phyloP scores from a whole-genome alignment of 1,140 invertebrate species.

The Aleiodes sp. region DNA sequence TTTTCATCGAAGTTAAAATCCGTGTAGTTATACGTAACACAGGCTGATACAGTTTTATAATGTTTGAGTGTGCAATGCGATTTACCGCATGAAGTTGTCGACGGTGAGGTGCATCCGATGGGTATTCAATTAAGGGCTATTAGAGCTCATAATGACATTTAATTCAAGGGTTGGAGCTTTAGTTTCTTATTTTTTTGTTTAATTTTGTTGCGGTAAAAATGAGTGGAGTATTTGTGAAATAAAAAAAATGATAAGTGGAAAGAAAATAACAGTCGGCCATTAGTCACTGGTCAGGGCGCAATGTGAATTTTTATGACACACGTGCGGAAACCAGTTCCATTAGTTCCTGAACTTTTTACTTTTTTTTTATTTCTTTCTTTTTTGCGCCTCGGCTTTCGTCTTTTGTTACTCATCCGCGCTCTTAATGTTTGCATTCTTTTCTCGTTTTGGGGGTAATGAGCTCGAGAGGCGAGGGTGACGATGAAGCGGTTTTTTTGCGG shows the following conservation, averaged over 20 bases:
- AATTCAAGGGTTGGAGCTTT: no score
- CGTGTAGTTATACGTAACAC: neutral
- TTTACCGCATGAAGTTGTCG: constrained; percentile 45
- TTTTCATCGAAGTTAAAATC: neutral
- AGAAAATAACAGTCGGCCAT: constrained; percentile 43
- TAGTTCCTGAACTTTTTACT: constrained; percentile 29
- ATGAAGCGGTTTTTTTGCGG: neutral
- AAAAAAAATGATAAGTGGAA: neutral
- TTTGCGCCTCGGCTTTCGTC: neutral
- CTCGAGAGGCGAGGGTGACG: neutral
- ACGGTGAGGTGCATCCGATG: neutral
- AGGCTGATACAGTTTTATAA: neutral
- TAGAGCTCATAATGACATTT: constrained; percentile 46
- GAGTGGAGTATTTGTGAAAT: constrained; percentile 36
- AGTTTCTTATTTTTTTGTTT: constrained; percentile 50
- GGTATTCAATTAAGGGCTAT: constrained; percentile 53
- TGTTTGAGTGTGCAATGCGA: neutral
- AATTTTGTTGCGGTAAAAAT: constrained; percentile 40
- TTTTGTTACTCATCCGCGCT: no score
- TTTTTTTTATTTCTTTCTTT: constrained; percentile 25
- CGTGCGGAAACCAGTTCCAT: constrained; percentile 49
- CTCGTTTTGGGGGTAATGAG: neutral
- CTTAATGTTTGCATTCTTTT: constrained; percentile 23
- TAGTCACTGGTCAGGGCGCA: constrained; percentile 41
- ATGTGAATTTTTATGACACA: constrained; percentile 48